Percentiles rank a stretch among this genome's conserved stretches.
phyloP scores from a whole-genome alignment of 2,113 vertebrate genomes.

The Loxodonta africana region DNA sequence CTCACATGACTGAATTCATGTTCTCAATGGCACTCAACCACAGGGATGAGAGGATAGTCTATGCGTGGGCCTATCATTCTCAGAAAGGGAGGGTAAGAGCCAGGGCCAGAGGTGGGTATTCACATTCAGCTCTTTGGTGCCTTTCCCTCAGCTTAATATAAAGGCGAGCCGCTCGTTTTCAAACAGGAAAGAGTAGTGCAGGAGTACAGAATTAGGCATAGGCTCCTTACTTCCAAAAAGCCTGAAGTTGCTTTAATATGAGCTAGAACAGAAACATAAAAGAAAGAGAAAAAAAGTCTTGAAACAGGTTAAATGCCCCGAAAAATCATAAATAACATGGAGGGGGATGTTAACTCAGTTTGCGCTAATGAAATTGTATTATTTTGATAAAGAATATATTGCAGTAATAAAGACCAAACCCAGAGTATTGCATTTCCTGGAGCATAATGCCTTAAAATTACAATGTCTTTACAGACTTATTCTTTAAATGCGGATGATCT shows the following conservation, averaged over 20 bases:
- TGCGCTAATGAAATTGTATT: neutral
- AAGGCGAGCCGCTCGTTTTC: neutral
- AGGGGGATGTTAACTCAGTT: neutral
- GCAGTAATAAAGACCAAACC: neutral
- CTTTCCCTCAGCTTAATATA: neutral
- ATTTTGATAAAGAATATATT: neutral
- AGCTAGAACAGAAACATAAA: neutral
- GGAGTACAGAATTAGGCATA: neutral
- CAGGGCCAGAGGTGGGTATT: neutral
- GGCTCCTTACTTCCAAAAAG: neutral
- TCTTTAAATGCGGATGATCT: neutral
- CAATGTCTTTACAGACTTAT: neutral
- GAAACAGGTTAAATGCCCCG: too few relatives aligned
- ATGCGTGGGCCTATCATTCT: too few relatives aligned
- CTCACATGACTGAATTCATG: neutral
- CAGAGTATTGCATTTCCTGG: neutral
- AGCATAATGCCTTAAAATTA: neutral
- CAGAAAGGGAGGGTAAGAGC: neutral
- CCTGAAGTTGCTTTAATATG: too few relatives aligned
- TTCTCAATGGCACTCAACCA: accelerated
- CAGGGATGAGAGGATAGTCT: neutral
- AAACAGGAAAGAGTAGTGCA: neutral
- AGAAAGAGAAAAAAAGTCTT: neutral
- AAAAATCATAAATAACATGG: too few relatives aligned
- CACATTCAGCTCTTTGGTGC: neutral